Evolutionary conservation across 2,888 invertebrate genomes (phyloP).

Genomic region (Ochropacha duplaris): DNA sequence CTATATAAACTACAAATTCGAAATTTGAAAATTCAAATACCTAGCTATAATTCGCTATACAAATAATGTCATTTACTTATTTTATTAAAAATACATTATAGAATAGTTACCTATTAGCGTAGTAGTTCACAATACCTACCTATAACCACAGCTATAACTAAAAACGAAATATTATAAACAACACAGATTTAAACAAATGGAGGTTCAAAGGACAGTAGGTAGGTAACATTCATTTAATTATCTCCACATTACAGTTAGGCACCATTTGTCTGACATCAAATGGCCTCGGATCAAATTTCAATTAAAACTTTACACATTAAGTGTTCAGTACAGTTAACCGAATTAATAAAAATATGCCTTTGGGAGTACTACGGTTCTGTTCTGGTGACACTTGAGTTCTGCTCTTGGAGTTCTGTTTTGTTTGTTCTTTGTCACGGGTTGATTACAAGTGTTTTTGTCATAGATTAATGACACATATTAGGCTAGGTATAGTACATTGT

Average conservation of each 20-base stretch:
- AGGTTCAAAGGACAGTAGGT: neutral
- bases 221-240: neutral
- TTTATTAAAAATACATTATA: too few relatives aligned
- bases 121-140: too few relatives aligned
- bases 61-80: too few relatives aligned
- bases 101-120: too few relatives aligned
- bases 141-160: neutral
- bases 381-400: neutral
- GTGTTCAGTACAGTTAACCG: slow-evolving; percentile 35
- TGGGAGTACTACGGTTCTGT: slow-evolving; percentile 37
- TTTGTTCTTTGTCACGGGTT: neutral
- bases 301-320: slow-evolving; percentile 74
- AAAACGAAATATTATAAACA: neutral
- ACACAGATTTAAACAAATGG: neutral
- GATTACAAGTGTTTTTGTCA: neutral
- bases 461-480: too few relatives aligned
- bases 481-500: too few relatives aligned
- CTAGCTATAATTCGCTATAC: too few relatives aligned
- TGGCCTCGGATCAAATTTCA: slow-evolving; percentile 70
- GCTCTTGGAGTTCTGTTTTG: neutral
- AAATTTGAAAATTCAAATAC: too few relatives aligned
- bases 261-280: slow-evolving; percentile 36
- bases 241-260: slow-evolving; percentile 13
- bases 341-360: slow-evolving; percentile 68
- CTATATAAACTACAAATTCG: too few relatives aligned